Evolutionary conservation across 1,140 invertebrate genomes (phyloP), one percentile per base, ranked within the genome.

Genomic region (Psilanteris sp.): DNA sequence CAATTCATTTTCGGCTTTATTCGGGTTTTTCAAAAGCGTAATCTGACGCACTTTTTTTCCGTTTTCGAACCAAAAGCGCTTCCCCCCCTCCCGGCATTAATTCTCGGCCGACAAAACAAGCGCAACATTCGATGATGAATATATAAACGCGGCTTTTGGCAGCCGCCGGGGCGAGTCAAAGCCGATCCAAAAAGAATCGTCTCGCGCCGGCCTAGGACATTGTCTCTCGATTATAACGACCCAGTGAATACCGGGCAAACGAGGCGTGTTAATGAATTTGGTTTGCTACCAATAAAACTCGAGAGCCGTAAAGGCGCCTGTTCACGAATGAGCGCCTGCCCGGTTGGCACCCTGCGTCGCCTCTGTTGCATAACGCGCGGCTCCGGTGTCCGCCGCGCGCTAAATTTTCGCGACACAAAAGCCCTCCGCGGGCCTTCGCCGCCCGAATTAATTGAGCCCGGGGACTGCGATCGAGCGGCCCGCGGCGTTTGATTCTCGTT

Each of bases 201-300:
- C 9, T 22, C 9, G 29, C n/a, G 10, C 29, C 8, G 15, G 9
- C 24, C 27, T 34, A 36, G 4, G 11, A 34, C 41, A 76, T 43
- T 61, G 37, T 41, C 29, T 62, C 54, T 27, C 59, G 74, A 79
- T 82, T 78, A 82, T 80, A 77, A 79, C 73, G 68, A 76, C 54
- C 70, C 50, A 57, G 55, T 59, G 64, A 77, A 79, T 80, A 66
- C 54, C 70, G 57, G 31, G 57, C 64, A 82, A 82, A 84, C 77
- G 81, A 82, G 77, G 72, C 81, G 78, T 81, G 76, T 72, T 81
- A 83, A 82, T 81, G 83, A 84, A 84, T 81, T 84, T 73, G 78
- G 77, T 74, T 64, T 59, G 70, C 62, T 57, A 77, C 76, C 77
- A 78, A 81, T 82, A 80, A 79, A 84, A 80, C 59, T 75, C 72